Percentiles rank a stretch among this genome's conserved stretches.
These are phyloP conservation scores for Drosophila falleni DNA, from an alignment of 2,888 invertebrate genomes.

Conservation along the genomic window DNA sequence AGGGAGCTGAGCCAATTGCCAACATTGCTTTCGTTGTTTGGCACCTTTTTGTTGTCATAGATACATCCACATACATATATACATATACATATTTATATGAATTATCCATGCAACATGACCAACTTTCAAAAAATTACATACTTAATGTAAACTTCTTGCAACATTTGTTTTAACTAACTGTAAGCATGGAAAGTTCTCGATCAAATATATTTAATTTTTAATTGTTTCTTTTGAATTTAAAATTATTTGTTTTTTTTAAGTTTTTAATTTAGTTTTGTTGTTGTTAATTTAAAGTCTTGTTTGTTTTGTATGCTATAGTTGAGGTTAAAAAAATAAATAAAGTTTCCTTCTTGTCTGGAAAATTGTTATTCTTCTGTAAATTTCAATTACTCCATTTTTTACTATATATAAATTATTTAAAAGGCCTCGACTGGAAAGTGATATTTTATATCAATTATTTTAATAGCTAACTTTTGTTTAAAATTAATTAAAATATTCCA, in stretches of 20 bases:
- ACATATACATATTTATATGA: not conserved
- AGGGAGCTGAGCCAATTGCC: slow-evolving; percentile 49
- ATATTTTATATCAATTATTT: too few species aligned
- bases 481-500: too few species aligned
- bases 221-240: not conserved
- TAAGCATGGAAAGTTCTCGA: not conserved
- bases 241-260: not conserved
- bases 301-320: too few species aligned
- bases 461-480: too few species aligned
- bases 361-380: too few species aligned
- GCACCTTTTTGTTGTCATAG: slow-evolving; percentile 57
- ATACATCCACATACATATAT: slow-evolving; percentile 37
- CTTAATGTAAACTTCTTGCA: slow-evolving; percentile 14
- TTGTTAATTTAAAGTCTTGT: not conserved
- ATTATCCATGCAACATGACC: slow-evolving; percentile 14
- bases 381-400: too few species aligned
- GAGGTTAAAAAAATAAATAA: too few species aligned
- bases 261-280: not conserved
- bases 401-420: too few species aligned
- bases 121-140: slow-evolving; percentile 17
- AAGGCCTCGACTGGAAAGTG: too few species aligned
- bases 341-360: too few species aligned
- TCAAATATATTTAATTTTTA: not conserved
- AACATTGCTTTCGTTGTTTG: slow-evolving; percentile 39
- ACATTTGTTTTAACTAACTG: not conserved